A percentile compares a stretch with the other conserved stretches of the same genome.
Evolutionary conservation across 2,113 vertebrate genomes (phyloP).

Genomic region (Kryptolebias marmoratus): DNA sequence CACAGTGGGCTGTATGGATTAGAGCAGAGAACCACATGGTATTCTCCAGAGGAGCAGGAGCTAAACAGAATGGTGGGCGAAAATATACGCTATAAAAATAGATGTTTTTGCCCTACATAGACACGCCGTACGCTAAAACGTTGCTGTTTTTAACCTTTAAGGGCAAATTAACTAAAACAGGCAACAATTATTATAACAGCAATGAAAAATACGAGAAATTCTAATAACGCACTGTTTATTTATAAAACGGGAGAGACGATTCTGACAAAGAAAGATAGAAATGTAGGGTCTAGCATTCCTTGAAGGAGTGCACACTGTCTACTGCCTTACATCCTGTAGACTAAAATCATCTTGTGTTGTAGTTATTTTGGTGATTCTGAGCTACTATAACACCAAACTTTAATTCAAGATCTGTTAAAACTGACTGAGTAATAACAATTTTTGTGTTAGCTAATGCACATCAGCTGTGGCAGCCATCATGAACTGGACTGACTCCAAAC

Average conservation of each 20-base stretch:
- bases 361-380: too few species aligned
- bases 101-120: neutral
- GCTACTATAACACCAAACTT: too few species aligned
- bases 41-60: constrained; percentile 40
- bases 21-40: constrained; percentile 35
- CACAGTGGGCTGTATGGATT: constrained; percentile 55
- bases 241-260: constrained; percentile 6
- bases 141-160: neutral
- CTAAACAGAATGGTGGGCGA: neutral
- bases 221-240: neutral
- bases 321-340: too few species aligned
- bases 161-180: neutral
- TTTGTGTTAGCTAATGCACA: too few species aligned
- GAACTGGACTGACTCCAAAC: too few species aligned
- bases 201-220: neutral
- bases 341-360: too few species aligned
- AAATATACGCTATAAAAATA: constrained; percentile 19
- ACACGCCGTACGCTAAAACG: neutral
- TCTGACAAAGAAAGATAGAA: neutral
- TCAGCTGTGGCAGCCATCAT: too few species aligned
- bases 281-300: neutral
- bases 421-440: too few species aligned
- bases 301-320: too few species aligned
- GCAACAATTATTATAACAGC: constrained; percentile 15
- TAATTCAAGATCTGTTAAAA: too few species aligned